Evolutionary conservation across 2,797 vertebrate genomes (phyloP), one percentile per base, ranked within the genome.

Genomic region (Aldrovandia affinis): DNA sequence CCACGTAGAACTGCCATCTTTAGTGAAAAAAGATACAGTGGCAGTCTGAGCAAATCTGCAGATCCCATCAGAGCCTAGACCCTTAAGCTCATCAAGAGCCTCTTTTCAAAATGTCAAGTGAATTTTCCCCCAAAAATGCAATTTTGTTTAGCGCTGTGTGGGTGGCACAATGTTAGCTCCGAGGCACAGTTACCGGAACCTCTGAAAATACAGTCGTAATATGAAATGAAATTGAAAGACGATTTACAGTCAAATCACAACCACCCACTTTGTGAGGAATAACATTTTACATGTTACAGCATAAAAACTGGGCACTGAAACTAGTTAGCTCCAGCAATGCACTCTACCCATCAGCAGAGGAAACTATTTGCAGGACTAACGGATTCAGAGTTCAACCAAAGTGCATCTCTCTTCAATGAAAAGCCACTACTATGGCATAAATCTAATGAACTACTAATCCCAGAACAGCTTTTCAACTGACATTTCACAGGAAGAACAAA

Each of bases 71-170:
- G n/a, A 63, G n/a, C 22, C 61, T 12, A 28, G 6, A 63, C 25
- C 61, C 61, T 63, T 63, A 25, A 63, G n/a, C 18, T 63, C n/a
- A 33, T 68, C 65, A 33, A 36, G 33, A 18, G 65, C 10, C 12
- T 68, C 65, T 68, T 68, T 68, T 36, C 30, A 30, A 65, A 65
- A 65, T 65, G 61, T 65, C n/a, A 65, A 65, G 61, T 65, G 28
- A 65, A 33, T 65, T 65, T 12, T 20, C 9, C 30, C 10, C 30
- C 33, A 70, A 36, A 70, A 14, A 33, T 15, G 33, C 30, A 15
- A 33, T 15, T 70, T 2, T 14, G 65, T 39, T 70, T 70, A 18
- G 33, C 33, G 14, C 15, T 70, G 65, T 70, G 65, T 70, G 65
- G 65, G 65, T 18, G 15, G 65, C 12, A 65, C 61, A 22, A 33